Percentiles rank a stretch among this genome's conserved stretches.
Evolutionary conservation across 2,113 vertebrate species (phyloP).

Genomic region (Amblyornis subalaris): DNA sequence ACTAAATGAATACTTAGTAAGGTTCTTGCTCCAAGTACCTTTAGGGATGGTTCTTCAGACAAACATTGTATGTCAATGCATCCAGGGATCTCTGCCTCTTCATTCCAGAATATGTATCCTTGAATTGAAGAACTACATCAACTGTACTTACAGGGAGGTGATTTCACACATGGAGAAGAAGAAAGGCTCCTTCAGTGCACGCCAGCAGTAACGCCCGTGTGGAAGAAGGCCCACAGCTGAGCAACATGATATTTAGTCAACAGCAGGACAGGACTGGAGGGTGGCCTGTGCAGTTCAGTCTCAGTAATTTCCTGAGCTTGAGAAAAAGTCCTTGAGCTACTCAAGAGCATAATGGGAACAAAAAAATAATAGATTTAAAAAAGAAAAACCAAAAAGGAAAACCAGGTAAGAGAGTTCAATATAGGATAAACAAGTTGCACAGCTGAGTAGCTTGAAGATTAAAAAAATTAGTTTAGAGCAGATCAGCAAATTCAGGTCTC

Average conservation of each 20-base stretch:
- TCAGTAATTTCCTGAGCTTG: background rate
- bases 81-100: background rate
- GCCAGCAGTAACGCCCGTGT: background rate
- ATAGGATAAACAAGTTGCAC: background rate
- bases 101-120: background rate
- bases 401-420: background rate
- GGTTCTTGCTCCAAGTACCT: background rate
- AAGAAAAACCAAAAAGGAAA: background rate
- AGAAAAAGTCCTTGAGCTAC: background rate
- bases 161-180: background rate
- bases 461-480: background rate
- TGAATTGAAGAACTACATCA: background rate
- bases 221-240: background rate
- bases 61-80: rapidly evolving
- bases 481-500: background rate
- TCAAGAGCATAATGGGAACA: background rate
- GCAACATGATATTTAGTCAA: background rate
- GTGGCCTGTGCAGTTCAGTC: background rate
- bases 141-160: background rate
- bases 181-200: background rate
- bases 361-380: background rate
- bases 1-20: background rate
- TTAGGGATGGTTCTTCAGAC: background rate
- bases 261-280: background rate
- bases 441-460: background rate